These are phyloP conservation scores for Eupleurogrammus muticus DNA, from an alignment of 2,797 vertebrate species.

Conservation along the genomic window DNA sequence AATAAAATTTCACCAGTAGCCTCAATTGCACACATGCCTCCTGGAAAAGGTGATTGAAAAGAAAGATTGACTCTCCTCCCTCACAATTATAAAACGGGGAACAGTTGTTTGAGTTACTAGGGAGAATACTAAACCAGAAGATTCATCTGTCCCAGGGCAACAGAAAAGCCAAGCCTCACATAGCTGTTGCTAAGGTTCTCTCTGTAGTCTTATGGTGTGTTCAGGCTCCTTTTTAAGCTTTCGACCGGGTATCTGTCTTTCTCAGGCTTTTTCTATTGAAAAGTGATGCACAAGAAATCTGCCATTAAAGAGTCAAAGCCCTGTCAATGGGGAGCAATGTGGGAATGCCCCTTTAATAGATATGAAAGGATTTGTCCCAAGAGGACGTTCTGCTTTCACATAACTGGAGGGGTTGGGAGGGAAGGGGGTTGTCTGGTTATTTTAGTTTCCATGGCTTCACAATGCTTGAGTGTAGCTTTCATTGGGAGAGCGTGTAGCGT, in stretches of 20 bases:
- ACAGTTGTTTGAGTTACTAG: conserved; percentile 59
- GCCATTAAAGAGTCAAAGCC: conserved; percentile 42
- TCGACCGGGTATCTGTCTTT: conserved; percentile 26
- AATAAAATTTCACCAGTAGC: conserved; percentile 32
- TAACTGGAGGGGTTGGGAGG: conserved; percentile 40
- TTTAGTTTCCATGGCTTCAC: conserved; percentile 27
- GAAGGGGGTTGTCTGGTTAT: conserved; percentile 37
- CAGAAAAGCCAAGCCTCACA: conserved; percentile 13
- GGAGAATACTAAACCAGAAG: conserved; percentile 40
- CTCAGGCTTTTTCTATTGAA: conserved; percentile 48
- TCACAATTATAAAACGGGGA: conserved; percentile 49
- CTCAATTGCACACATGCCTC: conserved; percentile 43
- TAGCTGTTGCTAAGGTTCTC: conserved; percentile 14
- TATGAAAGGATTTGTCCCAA: conserved; percentile 56
- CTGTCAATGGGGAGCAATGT: conserved; percentile 39
- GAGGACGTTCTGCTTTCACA: conserved; percentile 52
- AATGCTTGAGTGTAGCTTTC: conserved; percentile 37
- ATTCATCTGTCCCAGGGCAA: conserved; percentile 35
- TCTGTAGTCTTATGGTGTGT: conserved; percentile 1
- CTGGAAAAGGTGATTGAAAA: conserved; percentile 47
- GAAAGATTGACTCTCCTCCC: conserved; percentile 34
- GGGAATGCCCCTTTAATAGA: conserved; percentile 57
- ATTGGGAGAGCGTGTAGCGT: conserved; percentile 7
- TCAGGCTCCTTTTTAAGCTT: conserved; percentile 27
- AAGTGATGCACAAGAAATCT: conserved; percentile 38